These are phyloP conservation scores for Melanitta fusca DNA, from an alignment of 2,797 vertebrate genomes.

Conservation along the genomic window DNA sequence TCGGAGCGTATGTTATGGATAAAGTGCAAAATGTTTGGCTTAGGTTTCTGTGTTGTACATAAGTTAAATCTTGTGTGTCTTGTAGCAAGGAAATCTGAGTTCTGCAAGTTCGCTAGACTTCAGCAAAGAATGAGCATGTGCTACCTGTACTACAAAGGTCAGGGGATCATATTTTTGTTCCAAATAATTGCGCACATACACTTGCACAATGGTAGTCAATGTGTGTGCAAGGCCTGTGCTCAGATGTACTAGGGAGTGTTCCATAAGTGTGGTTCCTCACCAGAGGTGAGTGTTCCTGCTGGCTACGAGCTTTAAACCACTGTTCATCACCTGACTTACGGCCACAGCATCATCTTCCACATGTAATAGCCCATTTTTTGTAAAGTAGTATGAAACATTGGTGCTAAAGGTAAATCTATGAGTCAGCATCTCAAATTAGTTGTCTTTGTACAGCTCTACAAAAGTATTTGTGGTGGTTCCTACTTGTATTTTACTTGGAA, in stretches of 20 bases:
- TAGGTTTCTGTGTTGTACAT: neutral
- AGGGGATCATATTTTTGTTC: neutral
- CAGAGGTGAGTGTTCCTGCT: neutral
- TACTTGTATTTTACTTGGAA: neutral
- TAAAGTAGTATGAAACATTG: neutral
- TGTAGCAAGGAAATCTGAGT: neutral
- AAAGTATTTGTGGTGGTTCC: neutral
- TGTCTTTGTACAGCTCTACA: neutral
- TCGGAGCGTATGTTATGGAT: neutral
- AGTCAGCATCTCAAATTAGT: neutral
- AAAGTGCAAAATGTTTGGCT: neutral
- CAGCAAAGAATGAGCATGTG: neutral
- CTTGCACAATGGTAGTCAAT: neutral
- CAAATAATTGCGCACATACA: neutral
- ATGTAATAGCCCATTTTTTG: fast-evolving
- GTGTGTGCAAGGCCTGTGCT: neutral
- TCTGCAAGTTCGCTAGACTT: neutral
- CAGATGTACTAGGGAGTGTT: neutral
- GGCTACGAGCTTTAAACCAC: fast-evolving
- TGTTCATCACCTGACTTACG: neutral
- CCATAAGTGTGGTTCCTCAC: neutral
- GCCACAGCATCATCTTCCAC: neutral
- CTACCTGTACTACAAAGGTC: neutral
- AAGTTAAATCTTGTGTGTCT: neutral
- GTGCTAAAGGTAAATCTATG: neutral